Evolutionary conservation across 2,888 invertebrate genomes (phyloP).

Genomic region (Mesorhabditis sp.): DNA sequence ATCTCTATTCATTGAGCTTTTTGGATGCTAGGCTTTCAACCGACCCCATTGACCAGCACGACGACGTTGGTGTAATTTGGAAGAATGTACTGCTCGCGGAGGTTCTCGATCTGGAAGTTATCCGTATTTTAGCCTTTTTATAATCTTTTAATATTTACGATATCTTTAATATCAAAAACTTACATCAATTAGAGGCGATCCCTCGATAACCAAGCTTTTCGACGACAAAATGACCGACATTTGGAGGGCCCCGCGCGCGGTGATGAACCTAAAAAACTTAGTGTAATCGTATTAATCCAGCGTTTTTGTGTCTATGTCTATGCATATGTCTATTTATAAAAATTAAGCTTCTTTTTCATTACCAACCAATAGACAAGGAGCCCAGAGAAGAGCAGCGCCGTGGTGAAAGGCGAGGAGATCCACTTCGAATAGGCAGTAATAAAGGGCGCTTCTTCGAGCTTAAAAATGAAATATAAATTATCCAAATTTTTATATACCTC

Average conservation of each 20-base stretch:
- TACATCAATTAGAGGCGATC: constrained; percentile 45
- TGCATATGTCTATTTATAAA: not conserved
- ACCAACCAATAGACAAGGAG: constrained; percentile 29
- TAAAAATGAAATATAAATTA: not conserved
- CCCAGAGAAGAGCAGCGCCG: constrained; percentile 37
- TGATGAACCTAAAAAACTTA: constrained; percentile 24
- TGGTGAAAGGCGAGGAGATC: constrained; percentile 47
- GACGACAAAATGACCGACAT: constrained; percentile 46
- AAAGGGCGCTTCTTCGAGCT: constrained; percentile 10
- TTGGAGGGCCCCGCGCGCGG: constrained; percentile 34
- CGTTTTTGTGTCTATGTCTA: constrained; percentile 9
- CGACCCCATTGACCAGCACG: constrained; percentile 47
- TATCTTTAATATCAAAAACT: not conserved
- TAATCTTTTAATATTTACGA: no score
- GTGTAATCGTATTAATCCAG: not conserved
- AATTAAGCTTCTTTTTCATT: not conserved
- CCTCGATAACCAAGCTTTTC: constrained; percentile 48
- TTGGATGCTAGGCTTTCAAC: not conserved
- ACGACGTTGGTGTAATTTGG: constrained; percentile 49
- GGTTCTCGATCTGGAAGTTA: constrained; percentile 38
- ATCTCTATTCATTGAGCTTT: not conserved
- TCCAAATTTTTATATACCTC: not conserved
- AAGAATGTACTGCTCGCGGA: constrained; percentile 45
- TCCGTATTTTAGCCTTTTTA: no score
- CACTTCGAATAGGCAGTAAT: constrained; percentile 45